A percentile compares a stretch with the other conserved stretches of the same genome.
Evolutionary conservation across 2,113 vertebrate genomes (phyloP).

Genomic region (Oryctolagus cuniculus): mOryCun1.1 NC_091453.1:93615001-93615500

Average conservation of each 20-base stretch:
- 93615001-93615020: conserved; percentile 70
- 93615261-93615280: conserved; percentile 76
- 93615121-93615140: conserved; percentile 85
- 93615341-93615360: conserved; percentile 75
- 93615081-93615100: conserved; percentile 81
- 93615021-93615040: conserved; percentile 58
- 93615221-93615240: conserved; percentile 71
- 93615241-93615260: conserved; percentile 74
- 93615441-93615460: conserved; percentile 71
- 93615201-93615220: conserved; percentile 84
- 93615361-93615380: conserved; percentile 73
- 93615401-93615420: conserved; percentile 77
- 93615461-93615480: conserved; percentile 76
- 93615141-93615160: conserved; percentile 84
- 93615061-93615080: conserved; percentile 68
- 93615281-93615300: conserved; percentile 71
- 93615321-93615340: conserved; percentile 71
- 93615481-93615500: conserved; percentile 69
- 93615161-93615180: conserved; percentile 79
- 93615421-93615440: conserved; percentile 61
- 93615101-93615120: conserved; percentile 81
- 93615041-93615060: conserved; percentile 69
- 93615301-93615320: conserved; percentile 72
- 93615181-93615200: conserved; percentile 82
- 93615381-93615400: conserved; percentile 70